Conservation (phyloP, 2,888 invertebrate species). For the Gastracanthus pulcherrimus region DNA sequence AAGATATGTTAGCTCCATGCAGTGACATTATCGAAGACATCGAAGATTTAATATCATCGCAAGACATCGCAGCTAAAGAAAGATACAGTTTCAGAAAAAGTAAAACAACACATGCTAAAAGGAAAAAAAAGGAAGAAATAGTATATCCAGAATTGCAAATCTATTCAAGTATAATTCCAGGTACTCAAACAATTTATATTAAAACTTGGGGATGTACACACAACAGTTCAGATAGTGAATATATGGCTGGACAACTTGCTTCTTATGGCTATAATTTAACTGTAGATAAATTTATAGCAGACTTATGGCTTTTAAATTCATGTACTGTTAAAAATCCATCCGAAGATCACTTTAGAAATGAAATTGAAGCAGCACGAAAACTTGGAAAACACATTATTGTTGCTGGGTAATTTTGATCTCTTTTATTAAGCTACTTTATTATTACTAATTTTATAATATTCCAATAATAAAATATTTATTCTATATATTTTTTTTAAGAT, state of each 20-base stretch:
- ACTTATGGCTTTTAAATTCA: slow-evolving; percentile 97
- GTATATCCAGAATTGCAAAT: slow-evolving; percentile 61
- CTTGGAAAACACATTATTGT: slow-evolving; percentile 92
- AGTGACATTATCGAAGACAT: slow-evolving; percentile 89
- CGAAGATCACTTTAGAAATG: slow-evolving; percentile 96
- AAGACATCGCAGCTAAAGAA: slow-evolving; percentile 89
- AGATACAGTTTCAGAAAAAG: slow-evolving; percentile 86
- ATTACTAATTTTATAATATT: not conserved
- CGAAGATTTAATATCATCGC: slow-evolving; percentile 89
- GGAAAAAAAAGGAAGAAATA: slow-evolving; percentile 64
- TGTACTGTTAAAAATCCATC: slow-evolving; percentile 99
- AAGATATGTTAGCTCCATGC: slow-evolving; percentile 82
- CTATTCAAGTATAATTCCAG: slow-evolving; percentile 78
- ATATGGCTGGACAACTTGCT: slow-evolving; percentile 97
- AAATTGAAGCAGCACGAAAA: slow-evolving; percentile 86
- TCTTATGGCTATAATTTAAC: slow-evolving; percentile 92
- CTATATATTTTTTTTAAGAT: slow-evolving; percentile 74
- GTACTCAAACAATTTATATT: slow-evolving; percentile 82
- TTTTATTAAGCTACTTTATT: not conserved
- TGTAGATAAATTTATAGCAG: slow-evolving; percentile 88
- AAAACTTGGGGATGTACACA: slow-evolving; percentile 99
- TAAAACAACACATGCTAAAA: slow-evolving; percentile 82
- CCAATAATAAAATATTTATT: slow-evolving; percentile 48
- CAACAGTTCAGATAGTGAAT: slow-evolving; percentile 98
- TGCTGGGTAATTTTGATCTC: slow-evolving; percentile 83